Evolutionary conservation across 2,113 vertebrate genomes (phyloP).

Genomic region (Tursiops truncatus): DNA sequence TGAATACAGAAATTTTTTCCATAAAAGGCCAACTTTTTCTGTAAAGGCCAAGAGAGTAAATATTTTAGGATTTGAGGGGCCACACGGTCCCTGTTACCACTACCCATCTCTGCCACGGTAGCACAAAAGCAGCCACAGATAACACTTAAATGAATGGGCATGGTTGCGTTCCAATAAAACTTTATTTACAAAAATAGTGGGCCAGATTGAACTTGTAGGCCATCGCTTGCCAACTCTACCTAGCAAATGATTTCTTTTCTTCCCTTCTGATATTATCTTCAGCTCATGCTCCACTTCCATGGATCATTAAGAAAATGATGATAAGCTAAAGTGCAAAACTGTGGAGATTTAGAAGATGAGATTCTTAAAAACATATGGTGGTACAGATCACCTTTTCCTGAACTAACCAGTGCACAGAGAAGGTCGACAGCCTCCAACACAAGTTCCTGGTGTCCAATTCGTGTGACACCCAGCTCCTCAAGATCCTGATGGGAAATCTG

Average conservation of each 20-base stretch:
- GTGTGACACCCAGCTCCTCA: conserved; percentile 94
- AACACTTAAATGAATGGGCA: neutral
- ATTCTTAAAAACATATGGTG: fast-evolving
- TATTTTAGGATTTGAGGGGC: neutral
- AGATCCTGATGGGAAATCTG: conserved; percentile 98
- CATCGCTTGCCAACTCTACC: neutral
- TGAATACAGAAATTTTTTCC: neutral
- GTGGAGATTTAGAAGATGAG: neutral
- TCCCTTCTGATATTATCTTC: neutral
- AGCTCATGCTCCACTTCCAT: neutral
- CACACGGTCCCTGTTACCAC: neutral
- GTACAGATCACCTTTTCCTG: neutral
- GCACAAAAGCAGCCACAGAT: neutral
- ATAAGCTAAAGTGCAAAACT: neutral
- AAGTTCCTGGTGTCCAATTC: conserved; percentile 97
- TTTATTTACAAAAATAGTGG: conserved; percentile 14
- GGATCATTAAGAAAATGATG: neutral
- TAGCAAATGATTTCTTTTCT: neutral
- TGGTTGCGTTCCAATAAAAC: neutral
- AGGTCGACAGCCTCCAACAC: conserved; percentile 98
- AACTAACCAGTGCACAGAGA: conserved; percentile 97
- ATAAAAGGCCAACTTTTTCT: neutral
- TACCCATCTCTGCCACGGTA: neutral
- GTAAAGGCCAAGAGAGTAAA: neutral
- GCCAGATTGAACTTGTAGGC: neutral